Conservation (phyloP, 2,888 invertebrate genomes). For the Melanophora roralis region DNA sequence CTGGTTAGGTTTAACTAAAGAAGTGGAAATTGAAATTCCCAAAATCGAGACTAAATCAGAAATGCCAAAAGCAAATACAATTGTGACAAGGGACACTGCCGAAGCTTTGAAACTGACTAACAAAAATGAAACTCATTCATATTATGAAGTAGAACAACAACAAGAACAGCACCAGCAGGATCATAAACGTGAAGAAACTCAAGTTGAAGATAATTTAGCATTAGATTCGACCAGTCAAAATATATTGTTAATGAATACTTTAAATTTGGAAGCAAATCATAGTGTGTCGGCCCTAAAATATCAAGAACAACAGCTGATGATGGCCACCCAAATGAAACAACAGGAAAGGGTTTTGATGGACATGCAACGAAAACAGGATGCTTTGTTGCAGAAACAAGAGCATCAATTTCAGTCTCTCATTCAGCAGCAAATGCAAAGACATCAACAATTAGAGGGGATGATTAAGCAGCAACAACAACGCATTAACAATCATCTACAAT, state of each 20-base stretch:
- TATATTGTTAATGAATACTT: conserved; percentile 69
- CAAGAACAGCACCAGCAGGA: background rate
- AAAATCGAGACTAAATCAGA: conserved; percentile 51
- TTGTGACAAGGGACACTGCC: background rate
- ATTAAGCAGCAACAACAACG: conserved; percentile 76
- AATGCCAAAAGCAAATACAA: conserved; percentile 50
- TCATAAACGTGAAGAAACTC: background rate
- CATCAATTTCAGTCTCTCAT: conserved; percentile 73
- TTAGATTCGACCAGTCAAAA: conserved; percentile 64
- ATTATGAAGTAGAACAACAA: background rate
- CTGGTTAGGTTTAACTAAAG: conserved; percentile 74
- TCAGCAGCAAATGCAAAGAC: conserved; percentile 74
- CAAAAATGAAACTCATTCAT: conserved; percentile 18
- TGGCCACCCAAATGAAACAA: conserved; percentile 75
- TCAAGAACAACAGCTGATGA: conserved; percentile 74
- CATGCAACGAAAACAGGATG: conserved; percentile 75
- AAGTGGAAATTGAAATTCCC: conserved; percentile 56
- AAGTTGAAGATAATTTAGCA: background rate
- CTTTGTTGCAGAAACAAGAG: conserved; percentile 72
- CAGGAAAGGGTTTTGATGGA: conserved; percentile 74
- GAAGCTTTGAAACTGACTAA: conserved; percentile 65
- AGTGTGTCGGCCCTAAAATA: conserved; percentile 72
- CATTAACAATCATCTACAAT: conserved; percentile 75
- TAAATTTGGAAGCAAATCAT: conserved; percentile 72
- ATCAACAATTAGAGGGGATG: conserved; percentile 74